A percentile compares a stretch with the other conserved stretches of the same genome.
These are phyloP conservation scores for Lithodes maja DNA, from an alignment of 2,888 invertebrate species.

Conservation along the genomic window DNA sequence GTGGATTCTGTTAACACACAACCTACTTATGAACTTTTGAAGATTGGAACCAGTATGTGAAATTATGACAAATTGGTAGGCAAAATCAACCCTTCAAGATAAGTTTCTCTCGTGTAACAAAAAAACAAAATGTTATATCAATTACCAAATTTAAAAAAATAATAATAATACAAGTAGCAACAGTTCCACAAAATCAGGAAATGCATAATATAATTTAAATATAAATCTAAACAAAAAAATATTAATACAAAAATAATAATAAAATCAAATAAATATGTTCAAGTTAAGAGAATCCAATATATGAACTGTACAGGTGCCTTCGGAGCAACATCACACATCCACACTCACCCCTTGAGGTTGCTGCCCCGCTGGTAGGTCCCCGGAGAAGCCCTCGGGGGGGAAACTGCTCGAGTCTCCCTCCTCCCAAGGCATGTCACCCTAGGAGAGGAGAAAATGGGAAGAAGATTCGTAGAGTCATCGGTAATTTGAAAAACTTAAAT, in stretches of 20 bases:
- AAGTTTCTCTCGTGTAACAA: too few species aligned
- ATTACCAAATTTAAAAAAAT: too few species aligned
- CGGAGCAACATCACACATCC: conserved; percentile 33
- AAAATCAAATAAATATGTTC: not conserved
- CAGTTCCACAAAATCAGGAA: too few species aligned
- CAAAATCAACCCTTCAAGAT: too few species aligned
- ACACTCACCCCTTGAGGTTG: conserved; percentile 70
- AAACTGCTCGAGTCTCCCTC: conserved; percentile 68
- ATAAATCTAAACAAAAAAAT: too few species aligned
- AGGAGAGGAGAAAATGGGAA: conserved; percentile 19
- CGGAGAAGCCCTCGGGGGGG: conserved; percentile 61
- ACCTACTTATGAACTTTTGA: not conserved
- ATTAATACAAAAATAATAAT: too few species aligned
- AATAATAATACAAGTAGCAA: too few species aligned
- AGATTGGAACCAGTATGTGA: too few species aligned
- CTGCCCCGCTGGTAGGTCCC: conserved; percentile 59
- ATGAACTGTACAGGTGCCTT: conserved; percentile 32
- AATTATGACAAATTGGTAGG: too few species aligned
- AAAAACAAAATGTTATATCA: too few species aligned
- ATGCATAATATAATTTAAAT: too few species aligned
- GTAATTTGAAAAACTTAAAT: not conserved
- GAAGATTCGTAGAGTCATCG: not conserved
- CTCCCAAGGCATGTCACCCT: conserved; percentile 64
- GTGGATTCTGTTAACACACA: conserved; percentile 16
- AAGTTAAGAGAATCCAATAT: not conserved